Base-by-base conservation (phyloP, 2,113 vertebrate species). In the Gallinago undulata region DNA sequence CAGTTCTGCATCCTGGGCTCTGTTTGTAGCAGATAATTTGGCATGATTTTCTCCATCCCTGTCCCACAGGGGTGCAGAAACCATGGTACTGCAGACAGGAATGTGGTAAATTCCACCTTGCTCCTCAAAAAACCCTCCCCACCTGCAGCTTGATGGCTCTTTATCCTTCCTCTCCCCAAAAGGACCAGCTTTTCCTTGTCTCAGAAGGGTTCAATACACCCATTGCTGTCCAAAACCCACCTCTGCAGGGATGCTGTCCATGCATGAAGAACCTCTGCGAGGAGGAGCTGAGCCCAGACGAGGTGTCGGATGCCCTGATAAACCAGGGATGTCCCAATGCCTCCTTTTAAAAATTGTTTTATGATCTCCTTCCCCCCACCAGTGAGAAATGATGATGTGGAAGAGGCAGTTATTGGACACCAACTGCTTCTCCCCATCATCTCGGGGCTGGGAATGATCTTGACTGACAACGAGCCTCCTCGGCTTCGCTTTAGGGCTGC, bases 391-490 rank as follows among this genome's bases (percentile, higher is more conserved):
- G 24, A 64, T 2, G 23, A 15, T 0, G 0, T 53, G 72, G 16
- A 73, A 67, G 50, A 94, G 45, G 55, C 89, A 50, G 24, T 88
- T 80, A 63, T 11, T 64, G 85, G 92, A 35, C 70, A 84, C 37
- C 33, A 22, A 5, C 67, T 59, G 59, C 64, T 9, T 85, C 82
- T 64, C 93, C 94, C 89, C 11, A 13, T 30, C 11, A 13, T 30
- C 68, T 85, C 0, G 3, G 82, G 10, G 37, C 31, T 25, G 60
- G 69, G 69, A 25, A 89, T 37, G 57, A 66, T 60, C 90, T 64
- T 33, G 64, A 83, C 69, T 37, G 56, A 69, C 84, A 95, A 68
- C 30, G 87, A 96, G 53, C 67, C 73, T 92, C 92, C 94, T 50
- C 21, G 14, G 80, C 74, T 93, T 78, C 50, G 85, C 56, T 94